Evolutionary conservation across 2,113 vertebrate genomes (phyloP), one percentile per base, ranked within the genome.

Genomic region (Chitala chitala): DNA sequence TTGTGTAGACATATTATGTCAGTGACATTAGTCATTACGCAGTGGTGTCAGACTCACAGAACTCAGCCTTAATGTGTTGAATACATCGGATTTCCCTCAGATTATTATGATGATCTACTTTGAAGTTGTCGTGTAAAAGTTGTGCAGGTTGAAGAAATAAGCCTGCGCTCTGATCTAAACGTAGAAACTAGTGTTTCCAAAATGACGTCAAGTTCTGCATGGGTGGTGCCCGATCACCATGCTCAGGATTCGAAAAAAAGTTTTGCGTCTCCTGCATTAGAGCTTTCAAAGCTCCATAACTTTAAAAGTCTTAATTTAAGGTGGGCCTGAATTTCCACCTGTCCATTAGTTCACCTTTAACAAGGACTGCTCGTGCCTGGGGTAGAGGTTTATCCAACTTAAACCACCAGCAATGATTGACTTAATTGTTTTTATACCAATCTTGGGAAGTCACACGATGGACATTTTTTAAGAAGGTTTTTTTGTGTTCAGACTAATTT

Each of bases 281-380:
- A 0, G 59, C n/a, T n/a, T n/a, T n/a, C n/a, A n/a, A n/a, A n/a
- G n/a, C n/a, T n/a, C n/a, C n/a, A n/a, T n/a, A n/a, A n/a, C n/a
- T n/a, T n/a, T 38, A 33, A 63, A 63, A 63, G 38, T 20, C 6
- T 29, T 46, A 46, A 6, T 12, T n/a, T 8, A 36, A 15, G 33
- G 38, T 3, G 7, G 59, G 12, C 8, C 2, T 1, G 29, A 33
- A 8, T 36, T 17, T 22, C 40, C 6, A 2, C 71, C 6, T 59
- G 29, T 72, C 13, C 55, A 6, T 61, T 59, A 17, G 56, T 55
- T 56, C 54, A 59, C 58, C 54, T 58, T 72, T 72, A 46, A 72
- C 55, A 59, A 4, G 24, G 17, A 20, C 31, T 72, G 42, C 40
- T 72, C 54, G 44, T 44, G 54, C 3, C 40, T 31, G 12, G 24